phyloP scores from a whole-genome alignment of 2,888 invertebrate genomes.

The Patella caerulea region DNA sequence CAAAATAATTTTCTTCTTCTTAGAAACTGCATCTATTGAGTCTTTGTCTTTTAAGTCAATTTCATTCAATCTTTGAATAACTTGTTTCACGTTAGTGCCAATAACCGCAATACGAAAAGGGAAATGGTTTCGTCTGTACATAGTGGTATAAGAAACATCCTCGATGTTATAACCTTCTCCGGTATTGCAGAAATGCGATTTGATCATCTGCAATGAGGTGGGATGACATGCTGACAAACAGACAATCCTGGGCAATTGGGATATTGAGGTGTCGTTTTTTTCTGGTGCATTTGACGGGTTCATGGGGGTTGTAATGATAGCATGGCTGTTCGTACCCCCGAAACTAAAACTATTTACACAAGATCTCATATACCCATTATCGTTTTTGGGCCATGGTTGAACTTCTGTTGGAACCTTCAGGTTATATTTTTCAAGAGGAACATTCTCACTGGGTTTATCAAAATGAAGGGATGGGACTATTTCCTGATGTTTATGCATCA shows the following conservation, averaged over 20 bases:
- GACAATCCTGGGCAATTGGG: slow-evolving; percentile 17
- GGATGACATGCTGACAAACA: slow-evolving; percentile 30
- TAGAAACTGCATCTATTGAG: background rate
- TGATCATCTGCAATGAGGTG: slow-evolving; percentile 17
- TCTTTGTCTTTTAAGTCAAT: background rate
- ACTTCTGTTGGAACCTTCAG: slow-evolving; percentile 31
- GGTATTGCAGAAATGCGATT: slow-evolving; percentile 13
- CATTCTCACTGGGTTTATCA: slow-evolving; percentile 36
- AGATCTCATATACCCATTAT: slow-evolving; percentile 26
- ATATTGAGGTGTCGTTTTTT: too few relatives aligned
- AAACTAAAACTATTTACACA: slow-evolving; percentile 51
- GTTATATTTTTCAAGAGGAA: slow-evolving; percentile 33
- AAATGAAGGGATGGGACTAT: slow-evolving; percentile 49
- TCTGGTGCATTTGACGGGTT: background rate
- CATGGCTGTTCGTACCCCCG: slow-evolving; percentile 53
- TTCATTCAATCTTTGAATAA: slow-evolving; percentile 8
- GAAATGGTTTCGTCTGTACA: slow-evolving; percentile 41
- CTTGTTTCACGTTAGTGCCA: slow-evolving; percentile 23
- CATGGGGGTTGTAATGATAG: slow-evolving; percentile 29
- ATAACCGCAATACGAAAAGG: slow-evolving; percentile 32
- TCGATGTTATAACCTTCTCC: background rate
- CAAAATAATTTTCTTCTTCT: slow-evolving; percentile 35
- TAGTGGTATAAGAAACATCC: slow-evolving; percentile 39
- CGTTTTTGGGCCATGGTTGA: slow-evolving; percentile 28
- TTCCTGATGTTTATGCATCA: slow-evolving; percentile 48